Evolutionary conservation across 1,140 invertebrate genomes (phyloP).

Genomic region (Drosophila punjabiensis): DNA sequence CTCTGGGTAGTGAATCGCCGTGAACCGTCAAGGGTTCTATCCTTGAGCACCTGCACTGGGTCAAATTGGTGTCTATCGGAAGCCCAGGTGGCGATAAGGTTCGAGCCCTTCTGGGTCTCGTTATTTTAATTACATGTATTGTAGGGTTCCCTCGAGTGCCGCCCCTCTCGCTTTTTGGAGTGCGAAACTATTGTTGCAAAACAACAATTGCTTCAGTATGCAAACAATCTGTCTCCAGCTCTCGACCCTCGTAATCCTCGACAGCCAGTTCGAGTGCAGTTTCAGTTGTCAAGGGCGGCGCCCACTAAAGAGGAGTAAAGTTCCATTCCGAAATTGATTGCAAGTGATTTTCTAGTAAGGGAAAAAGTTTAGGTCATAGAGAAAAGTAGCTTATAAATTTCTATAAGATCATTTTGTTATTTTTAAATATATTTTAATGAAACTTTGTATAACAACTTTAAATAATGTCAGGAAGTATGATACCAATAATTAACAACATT

Average conservation of each 20-base stretch:
- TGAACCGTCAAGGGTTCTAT: constrained; percentile 19
- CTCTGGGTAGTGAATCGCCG: constrained; percentile 15
- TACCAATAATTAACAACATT: not conserved
- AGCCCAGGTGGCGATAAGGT: constrained; percentile 12
- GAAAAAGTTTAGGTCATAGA: not conserved
- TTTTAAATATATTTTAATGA: not conserved
- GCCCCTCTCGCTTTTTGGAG: constrained; percentile 10
- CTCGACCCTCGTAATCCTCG: constrained; percentile 29
- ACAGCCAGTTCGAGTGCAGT: constrained; percentile 39
- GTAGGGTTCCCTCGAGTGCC: constrained; percentile 45
- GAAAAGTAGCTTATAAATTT: no score
- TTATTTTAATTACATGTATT: constrained; percentile 68
- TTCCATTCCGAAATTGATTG: constrained; percentile 54
- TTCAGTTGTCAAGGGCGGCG: constrained; percentile 36
- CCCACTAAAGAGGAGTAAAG: constrained; percentile 43
- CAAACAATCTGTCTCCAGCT: constrained; percentile 46
- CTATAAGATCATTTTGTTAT: not conserved
- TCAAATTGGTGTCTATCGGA: constrained; percentile 24
- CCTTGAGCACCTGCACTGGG: constrained; percentile 44
- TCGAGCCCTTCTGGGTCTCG: constrained; percentile 13
- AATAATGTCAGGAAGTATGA: not conserved
- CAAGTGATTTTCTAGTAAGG: not conserved
- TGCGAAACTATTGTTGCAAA: constrained; percentile 35
- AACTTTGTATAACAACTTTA: not conserved
- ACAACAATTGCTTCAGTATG: constrained; percentile 28